A percentile compares a stretch with the other conserved stretches of the same genome.
These are phyloP conservation scores for Uropsilus gracilis DNA, from an alignment of 2,113 vertebrate genomes.

Conservation along the genomic window DNA sequence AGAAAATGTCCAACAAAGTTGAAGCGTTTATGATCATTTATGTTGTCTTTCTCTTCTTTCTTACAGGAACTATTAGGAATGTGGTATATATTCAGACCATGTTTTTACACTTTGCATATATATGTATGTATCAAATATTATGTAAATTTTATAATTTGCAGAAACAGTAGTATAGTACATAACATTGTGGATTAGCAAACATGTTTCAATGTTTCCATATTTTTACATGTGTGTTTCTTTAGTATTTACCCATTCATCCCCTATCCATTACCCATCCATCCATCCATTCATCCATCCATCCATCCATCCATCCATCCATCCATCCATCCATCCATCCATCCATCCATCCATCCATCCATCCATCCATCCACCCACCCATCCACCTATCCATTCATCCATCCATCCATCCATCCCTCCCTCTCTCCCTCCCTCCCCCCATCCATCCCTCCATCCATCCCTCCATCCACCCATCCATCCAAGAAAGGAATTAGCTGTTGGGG, in stretches of 20 bases:
- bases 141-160: conserved; percentile 26
- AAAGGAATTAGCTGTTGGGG: background rate
- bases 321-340: background rate
- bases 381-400: no score
- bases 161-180: background rate
- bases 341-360: no score
- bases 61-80: background rate
- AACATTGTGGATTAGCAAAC: background rate
- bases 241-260: background rate
- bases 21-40: background rate
- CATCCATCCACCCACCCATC: no score
- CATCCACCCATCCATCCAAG: background rate
- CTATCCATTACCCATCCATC: no score
- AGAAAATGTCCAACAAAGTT: background rate
- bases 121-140: background rate
- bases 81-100: background rate
- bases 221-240: background rate
- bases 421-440: no score
- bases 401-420: no score
- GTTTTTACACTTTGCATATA: background rate
- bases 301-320: background rate
- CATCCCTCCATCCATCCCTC: background rate
- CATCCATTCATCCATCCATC: no score
- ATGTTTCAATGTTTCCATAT: background rate
- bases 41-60: background rate